Conservation (phyloP, 2,797 vertebrate genomes). For the Australoheros facetus region DNA sequence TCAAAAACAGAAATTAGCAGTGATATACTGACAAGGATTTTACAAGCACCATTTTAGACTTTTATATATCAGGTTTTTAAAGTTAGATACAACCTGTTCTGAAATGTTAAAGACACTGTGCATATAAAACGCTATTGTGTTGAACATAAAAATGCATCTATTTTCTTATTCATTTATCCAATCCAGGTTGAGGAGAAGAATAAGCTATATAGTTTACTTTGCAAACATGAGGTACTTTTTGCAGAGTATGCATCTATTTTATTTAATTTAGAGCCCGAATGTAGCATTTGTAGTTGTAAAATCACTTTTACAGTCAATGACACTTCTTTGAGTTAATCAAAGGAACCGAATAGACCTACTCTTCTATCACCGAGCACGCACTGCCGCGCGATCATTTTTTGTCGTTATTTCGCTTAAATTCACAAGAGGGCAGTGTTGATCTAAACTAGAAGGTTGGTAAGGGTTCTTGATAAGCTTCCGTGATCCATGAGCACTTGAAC, state of each 20-base stretch:
- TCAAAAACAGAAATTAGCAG: too few species aligned
- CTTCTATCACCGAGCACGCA: not conserved
- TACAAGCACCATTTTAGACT: not conserved
- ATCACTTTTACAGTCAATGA: not conserved
- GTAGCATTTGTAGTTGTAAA: not conserved
- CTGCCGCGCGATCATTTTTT: not conserved
- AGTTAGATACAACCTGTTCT: not conserved
- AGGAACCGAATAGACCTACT: too few species aligned
- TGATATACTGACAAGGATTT: not conserved
- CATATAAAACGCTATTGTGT: not conserved
- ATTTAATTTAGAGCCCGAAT: too few species aligned
- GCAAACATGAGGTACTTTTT: fast-evolving
- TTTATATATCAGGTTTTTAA: not conserved
- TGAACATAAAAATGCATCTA: not conserved
- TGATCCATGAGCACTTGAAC: not conserved
- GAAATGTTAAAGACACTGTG: not conserved
- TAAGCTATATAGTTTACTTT: not conserved
- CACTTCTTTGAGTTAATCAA: not conserved
- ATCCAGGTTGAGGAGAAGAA: not conserved
- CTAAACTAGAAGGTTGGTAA: fast-evolving
- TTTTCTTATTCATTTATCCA: not conserved
- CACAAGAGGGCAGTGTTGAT: conserved; percentile 3
- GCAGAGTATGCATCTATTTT: not conserved
- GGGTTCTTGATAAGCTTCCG: too few species aligned
- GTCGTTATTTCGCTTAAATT: not conserved